A percentile compares a stretch with the other conserved stretches of the same genome.
These are phyloP conservation scores for Tetragonula carbonaria DNA, from an alignment of 2,888 invertebrate species.

Conservation along the genomic window DNA sequence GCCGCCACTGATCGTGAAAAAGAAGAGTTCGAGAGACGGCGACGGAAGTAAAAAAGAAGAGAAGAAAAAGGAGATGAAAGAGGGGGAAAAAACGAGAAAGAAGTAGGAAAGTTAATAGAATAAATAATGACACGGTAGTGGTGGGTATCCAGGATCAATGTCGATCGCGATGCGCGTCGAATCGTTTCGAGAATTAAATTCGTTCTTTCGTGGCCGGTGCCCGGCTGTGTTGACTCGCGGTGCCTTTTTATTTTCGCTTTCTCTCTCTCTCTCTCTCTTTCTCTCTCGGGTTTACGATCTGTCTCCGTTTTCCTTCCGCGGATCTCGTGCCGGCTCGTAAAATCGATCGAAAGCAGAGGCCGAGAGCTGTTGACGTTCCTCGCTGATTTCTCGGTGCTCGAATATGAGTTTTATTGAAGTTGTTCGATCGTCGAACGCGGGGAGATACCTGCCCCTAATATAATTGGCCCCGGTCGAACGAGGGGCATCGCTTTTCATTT, in stretches of 20 bases:
- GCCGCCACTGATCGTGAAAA: neutral
- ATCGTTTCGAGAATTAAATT: slow-evolving; percentile 63
- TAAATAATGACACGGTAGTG: slow-evolving; percentile 77
- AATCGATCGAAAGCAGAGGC: neutral
- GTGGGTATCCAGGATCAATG: slow-evolving; percentile 59
- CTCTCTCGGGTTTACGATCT: neutral
- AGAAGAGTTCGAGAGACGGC: neutral
- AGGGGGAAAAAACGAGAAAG: slow-evolving; percentile 45
- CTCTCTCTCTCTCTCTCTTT: slow-evolving; percentile 26
- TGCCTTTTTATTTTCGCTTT: slow-evolving; percentile 8
- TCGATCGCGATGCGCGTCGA: slow-evolving; percentile 65
- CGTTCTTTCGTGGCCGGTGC: slow-evolving; percentile 8
- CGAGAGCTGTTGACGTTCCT: slow-evolving; percentile 17
- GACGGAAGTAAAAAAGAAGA: neutral
- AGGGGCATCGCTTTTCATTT: slow-evolving; percentile 35
- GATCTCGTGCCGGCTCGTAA: slow-evolving; percentile 25
- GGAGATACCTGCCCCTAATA: slow-evolving; percentile 5
- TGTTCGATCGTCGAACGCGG: neutral
- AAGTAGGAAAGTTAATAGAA: slow-evolving; percentile 74
- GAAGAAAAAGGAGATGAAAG: neutral
- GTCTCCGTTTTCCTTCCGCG: slow-evolving; percentile 9
- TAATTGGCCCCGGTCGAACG: slow-evolving; percentile 23
- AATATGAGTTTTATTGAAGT: slow-evolving; percentile 28
- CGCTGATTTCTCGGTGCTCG: slow-evolving; percentile 38
- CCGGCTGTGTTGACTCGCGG: neutral